Evolutionary conservation across 2,888 invertebrate species (phyloP), one percentile per base, ranked within the genome.

Genomic region (Lochmaea capreae): DNA sequence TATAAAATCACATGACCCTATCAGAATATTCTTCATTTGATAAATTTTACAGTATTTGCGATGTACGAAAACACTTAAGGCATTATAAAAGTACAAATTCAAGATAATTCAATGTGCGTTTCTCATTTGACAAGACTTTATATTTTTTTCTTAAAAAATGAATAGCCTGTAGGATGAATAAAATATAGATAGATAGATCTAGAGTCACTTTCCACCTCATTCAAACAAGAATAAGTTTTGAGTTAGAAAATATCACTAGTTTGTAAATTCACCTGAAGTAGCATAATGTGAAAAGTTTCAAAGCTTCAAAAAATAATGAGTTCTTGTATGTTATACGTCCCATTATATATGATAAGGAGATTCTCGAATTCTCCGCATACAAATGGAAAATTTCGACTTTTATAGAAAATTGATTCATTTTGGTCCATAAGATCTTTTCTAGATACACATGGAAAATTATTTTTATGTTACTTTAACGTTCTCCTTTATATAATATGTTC

Each of bases 261-360:
- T 3, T 16, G 16, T 18, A 54, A 54, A 18, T 68, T 68, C 33
- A 61, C 46, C 61, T 68, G 33, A 61, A 39, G 62, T 16, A 68
- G 61, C 62, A 61, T 68, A 68, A 68, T 68, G 68, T 59, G 68
- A 61, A 68, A 62, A 68, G 59, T 59, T 59, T 26, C 26, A 33
- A 33, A 33, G 22, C 14, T 26, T 26, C 8, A 58, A 58, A 26
- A 58, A 58, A 22, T 8, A 26, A 26, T 18, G 22, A 16, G 33
- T 16, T 59, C n/a, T 33, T 59, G 14, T 58, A 12, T 26, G 58
- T 52, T 49, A 14, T 22, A 58, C 26, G 58, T 33, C n/a, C 10
- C 26, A 26, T 33, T 59, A 33, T 26, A 14, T 14, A 59, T 59
- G 14, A 59, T 59, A 59, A 33, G 33, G n/a, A 59, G 14, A 22